Evolutionary conservation across 2,797 vertebrate species (phyloP).

Genomic region (Otolemur crassicaudatus): DNA sequence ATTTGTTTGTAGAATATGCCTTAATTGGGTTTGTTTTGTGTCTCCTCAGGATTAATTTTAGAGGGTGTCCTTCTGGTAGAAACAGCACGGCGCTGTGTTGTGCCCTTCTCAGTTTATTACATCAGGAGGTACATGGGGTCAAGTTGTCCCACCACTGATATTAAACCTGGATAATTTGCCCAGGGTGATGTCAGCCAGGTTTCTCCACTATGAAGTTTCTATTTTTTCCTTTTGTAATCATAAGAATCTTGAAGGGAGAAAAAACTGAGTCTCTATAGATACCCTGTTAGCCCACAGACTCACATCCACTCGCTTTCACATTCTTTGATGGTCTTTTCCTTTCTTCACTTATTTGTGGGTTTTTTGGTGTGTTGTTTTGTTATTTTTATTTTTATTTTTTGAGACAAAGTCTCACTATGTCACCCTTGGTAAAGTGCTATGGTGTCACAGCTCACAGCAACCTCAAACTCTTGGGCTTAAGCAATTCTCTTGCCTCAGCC

Average conservation of each 20-base stretch:
- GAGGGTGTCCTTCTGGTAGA: not conserved
- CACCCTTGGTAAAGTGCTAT: too few relatives aligned
- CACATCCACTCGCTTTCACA: not conserved
- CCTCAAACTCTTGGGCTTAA: too few relatives aligned
- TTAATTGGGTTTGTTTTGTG: not conserved
- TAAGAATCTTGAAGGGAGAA: not conserved
- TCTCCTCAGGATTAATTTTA: not conserved
- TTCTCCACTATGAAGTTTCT: not conserved
- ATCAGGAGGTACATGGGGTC: not conserved
- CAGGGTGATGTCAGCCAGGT: not conserved
- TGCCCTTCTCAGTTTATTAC: not conserved
- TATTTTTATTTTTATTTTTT: too few relatives aligned
- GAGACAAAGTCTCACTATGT: too few relatives aligned
- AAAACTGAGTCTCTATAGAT: not conserved
- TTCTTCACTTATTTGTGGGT: not conserved
- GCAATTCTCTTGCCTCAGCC: too few relatives aligned
- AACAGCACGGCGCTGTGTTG: too few relatives aligned
- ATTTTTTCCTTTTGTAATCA: not conserved
- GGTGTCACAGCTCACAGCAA: too few relatives aligned
- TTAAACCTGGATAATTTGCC: not conserved
- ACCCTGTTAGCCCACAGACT: not conserved
- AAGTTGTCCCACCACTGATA: not conserved
- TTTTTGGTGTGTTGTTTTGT: too few relatives aligned
- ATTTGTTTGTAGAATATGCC: not conserved
- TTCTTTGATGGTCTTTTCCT: not conserved